Base-by-base conservation (phyloP, 2,888 invertebrate genomes). In the Griposia aprilina region DNA sequence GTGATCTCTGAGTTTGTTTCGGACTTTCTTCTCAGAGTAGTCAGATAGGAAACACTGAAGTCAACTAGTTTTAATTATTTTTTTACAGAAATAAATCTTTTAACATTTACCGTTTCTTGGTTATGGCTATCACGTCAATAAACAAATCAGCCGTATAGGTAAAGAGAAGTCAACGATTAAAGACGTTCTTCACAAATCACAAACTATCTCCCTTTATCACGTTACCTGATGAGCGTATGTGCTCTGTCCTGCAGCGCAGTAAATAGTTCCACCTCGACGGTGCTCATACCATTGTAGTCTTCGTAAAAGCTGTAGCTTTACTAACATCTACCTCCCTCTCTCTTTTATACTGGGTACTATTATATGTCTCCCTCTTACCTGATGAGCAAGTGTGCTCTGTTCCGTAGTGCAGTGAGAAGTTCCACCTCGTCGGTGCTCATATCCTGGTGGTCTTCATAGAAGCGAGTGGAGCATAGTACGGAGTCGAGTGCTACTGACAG, bases 401-500 rank as follows among this genome's bases (percentile, higher is more conserved):
- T 90, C 78, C 95, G 89, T 74, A 94, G 78, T 2, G 81, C 76
- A 20, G 82, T 72, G n/a, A 93, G 88, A 5, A 86, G 71, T 15
- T 89, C 90, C 0, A 84, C 45, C 10, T 92, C 90, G 0, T 91
- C 88, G 0, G 80, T 78, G 0, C 63, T 30, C 26, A 81, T 67
- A 3, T 87, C 87, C 6, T 80, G 81, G 50, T 65, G 77, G 1
- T 92, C 91, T 20, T 91, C 88, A 80, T 88, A 87, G 20, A 92
- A 73, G 11, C 93, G 88, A 3, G 93, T 90, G 68, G 91, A 85
- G 80, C 93, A 93, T 26, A 96, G 91, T 59, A 94, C 95, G 0
- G 94, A 89, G 89, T 96, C 96, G 72, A 96, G 83, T 0, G 89
- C 91, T 2, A 95, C 86, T 0, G 95, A 93, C 11, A 96, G 89